Percentiles rank a stretch among this genome's conserved stretches.
Conservation (phyloP, 2,888 invertebrate species). For the Brachyptera risi region DNA sequence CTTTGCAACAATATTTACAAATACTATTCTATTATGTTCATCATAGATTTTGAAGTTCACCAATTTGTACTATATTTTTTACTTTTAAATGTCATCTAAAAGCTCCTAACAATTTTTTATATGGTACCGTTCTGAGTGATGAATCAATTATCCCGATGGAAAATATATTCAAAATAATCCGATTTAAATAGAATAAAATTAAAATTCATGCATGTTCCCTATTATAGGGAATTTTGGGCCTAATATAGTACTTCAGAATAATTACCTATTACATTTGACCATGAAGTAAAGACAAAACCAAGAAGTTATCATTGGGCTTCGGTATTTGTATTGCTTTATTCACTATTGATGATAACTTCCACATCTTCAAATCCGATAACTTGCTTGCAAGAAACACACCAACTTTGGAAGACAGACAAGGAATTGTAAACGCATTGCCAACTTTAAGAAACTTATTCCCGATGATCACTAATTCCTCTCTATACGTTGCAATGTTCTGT, state of each 20-base stretch:
- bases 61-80: too few relatives aligned
- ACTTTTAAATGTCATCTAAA: too few relatives aligned
- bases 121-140: too few relatives aligned
- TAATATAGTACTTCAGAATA: neutral
- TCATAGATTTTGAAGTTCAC: too few relatives aligned
- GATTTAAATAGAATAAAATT: too few relatives aligned
- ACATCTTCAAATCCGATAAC: neutral
- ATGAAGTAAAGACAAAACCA: constrained; percentile 2
- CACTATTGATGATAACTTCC: neutral
- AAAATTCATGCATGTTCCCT: neutral
- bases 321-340: neutral
- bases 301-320: neutral
- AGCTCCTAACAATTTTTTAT: too few relatives aligned
- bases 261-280: neutral
- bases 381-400: constrained; percentile 10
- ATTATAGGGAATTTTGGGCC: neutral
- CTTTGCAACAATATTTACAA: too few relatives aligned
- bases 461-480: neutral
- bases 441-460: neutral
- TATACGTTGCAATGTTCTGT: neutral
- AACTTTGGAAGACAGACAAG: constrained; percentile 4
- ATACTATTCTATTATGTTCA: too few relatives aligned
- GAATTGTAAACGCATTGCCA: neutral
- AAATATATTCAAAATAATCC: too few relatives aligned
- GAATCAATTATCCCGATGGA: too few relatives aligned